Percentiles rank a stretch among this genome's conserved stretches.
Evolutionary conservation across 2,888 invertebrate species (phyloP).

Genomic region (Resseliella maxima): DNA sequence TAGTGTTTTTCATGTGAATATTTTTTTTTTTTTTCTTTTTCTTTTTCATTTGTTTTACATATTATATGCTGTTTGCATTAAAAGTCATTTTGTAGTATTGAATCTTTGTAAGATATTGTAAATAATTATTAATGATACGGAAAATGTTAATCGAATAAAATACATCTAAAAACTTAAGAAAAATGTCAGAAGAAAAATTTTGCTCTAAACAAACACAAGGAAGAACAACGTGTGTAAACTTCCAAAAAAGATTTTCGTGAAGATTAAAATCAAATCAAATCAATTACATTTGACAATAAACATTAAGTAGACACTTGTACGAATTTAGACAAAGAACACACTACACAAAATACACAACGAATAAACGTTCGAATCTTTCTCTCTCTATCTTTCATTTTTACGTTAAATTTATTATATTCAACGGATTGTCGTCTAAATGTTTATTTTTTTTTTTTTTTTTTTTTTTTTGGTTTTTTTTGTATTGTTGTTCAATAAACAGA

Average conservation of each 20-base stretch:
- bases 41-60: neutral
- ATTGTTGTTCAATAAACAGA: neutral
- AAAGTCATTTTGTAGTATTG: neutral
- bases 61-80: too few species aligned
- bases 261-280: conserved; percentile 14
- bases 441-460: neutral
- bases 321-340: conserved; percentile 17
- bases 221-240: neutral
- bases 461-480: neutral
- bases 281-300: neutral
- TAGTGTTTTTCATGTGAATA: neutral
- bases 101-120: too few species aligned
- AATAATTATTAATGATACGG: too few species aligned
- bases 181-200: neutral
- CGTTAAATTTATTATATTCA: neutral
- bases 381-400: too few species aligned
- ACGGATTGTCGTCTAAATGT: too few species aligned
- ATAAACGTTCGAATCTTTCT: neutral
- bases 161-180: neutral
- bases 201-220: conserved; percentile 36
- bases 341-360: conserved; percentile 40
- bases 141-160: conserved; percentile 11
- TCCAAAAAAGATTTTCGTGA: neutral
- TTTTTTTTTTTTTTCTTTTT: neutral
- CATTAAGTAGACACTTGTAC: conserved; percentile 14